Evolutionary conservation across 1,140 invertebrate genomes (phyloP), one percentile per base, ranked within the genome.

Genomic region (Brachionus angularis): DNA sequence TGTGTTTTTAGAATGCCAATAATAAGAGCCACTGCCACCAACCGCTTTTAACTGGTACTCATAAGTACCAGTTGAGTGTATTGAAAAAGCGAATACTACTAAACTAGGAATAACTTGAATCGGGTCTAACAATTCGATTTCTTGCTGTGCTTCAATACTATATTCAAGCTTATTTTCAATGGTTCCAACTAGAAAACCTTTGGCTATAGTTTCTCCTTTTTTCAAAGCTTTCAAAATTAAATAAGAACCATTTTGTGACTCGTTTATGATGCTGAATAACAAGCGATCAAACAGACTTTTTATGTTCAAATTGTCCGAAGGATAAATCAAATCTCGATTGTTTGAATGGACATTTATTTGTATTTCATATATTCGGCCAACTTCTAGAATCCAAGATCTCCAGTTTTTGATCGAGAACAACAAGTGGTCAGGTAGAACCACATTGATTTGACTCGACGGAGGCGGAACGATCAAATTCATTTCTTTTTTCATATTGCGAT

Each of bases 21-120:
- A 39, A 70, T 70, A 70, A 42, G 33, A n/a, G n/a, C 67, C 67
- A 34, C 29, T 27, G 18, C 67, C 67, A 42, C 67, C 67, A 27
- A 12, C 18, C 3, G 52, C 67, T 23, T 52, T 5, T 3, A 70
- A 12, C 8, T 7, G 3, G 18, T 39, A 23, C 10, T 53, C 34
- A 44, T 50, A 50, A 10, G 33, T 16, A n/a, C 18, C 42, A 16
- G 14, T 36, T 50, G 12, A 29, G 33, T 3, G 18, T n/a, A 34
- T 18, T 1, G 2, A 16, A 10, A n/a, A 29, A 27, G 46, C 46
- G 18, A 70, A 44, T 12, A 70, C 14, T 70, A 70, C n/a, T 14
- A 27, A 5, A 18, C 27, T 27, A 25, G 67, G 67, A 36, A 16
- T n/a, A 3, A 44, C 49, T n/a, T 4, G 2, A 18, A 70, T 50